phyloP scores from a whole-genome alignment of 1,140 invertebrate species.

The Drosophila ohnishii region DNA sequence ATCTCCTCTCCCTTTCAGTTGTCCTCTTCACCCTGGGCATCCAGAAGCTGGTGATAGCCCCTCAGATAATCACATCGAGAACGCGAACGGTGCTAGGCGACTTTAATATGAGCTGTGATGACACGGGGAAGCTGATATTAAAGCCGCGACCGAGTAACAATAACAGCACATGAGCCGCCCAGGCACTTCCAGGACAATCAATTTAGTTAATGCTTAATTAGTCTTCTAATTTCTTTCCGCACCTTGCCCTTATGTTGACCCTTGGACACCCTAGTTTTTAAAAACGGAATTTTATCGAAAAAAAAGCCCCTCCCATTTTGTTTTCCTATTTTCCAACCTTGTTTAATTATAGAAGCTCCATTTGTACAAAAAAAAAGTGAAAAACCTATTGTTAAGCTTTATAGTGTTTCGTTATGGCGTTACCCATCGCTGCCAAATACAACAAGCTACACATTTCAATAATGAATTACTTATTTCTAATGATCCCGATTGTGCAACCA shows the following conservation, averaged over 20 bases:
- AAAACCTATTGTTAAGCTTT: conserved; percentile 54
- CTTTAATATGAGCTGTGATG: conserved; percentile 99
- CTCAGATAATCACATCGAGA: conserved; percentile 96
- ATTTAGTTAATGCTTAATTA: conserved; percentile 48
- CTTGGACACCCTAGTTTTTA: conserved; percentile 54
- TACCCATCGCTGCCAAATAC: conserved; percentile 55
- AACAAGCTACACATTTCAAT: conserved; percentile 42
- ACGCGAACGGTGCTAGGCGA: conserved; percentile 94
- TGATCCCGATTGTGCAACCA: conserved; percentile 34
- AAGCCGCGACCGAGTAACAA: conserved; percentile 89
- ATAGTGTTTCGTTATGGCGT: conserved; percentile 40
- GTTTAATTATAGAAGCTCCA: conserved; percentile 66
- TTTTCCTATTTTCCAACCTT: conserved; percentile 17
- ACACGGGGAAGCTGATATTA: conserved; percentile 95
- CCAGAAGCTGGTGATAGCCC: conserved; percentile 97
- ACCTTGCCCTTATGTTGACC: conserved; percentile 30
- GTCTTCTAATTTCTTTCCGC: conserved; percentile 1
- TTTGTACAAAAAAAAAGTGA: conserved; percentile 45
- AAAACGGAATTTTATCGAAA: conserved; percentile 33
- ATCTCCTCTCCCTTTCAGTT: conserved; percentile 86
- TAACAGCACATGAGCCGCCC: conserved; percentile 62
- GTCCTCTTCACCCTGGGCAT: conserved; percentile 95
- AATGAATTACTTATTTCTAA: conserved; percentile 24
- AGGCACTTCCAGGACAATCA: conserved; percentile 40
- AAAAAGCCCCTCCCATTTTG: neutral